Base-by-base conservation (phyloP, 2,113 vertebrate species). In the Calyptommatus sinebrachiatus region DNA sequence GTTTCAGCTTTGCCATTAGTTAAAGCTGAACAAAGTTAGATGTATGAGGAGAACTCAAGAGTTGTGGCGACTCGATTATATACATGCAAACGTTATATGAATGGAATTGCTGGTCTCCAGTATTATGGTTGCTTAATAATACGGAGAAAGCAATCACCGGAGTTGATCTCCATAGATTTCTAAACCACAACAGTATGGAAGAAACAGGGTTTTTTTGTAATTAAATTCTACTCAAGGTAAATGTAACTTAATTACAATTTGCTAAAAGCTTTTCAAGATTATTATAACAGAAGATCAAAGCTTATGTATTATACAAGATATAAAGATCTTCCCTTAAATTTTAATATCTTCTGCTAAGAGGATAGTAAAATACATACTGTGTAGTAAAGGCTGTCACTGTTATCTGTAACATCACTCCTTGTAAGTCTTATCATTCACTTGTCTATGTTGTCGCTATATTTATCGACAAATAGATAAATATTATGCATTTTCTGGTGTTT, bases 1-100 rank as follows among this genome's bases (percentile, higher is more conserved):
- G 72, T 35, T 65, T 75, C 65, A 46, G 72, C 26, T 57, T 28
- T 75, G 41, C 63, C 5, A 35, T 75, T 81, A 81, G 71, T 74
- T 18, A 67, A 45, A 69, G 72, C n/a, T 75, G 66, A 65, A 61
- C 57, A 69, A 76, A 81, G 65, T 75, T 50, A 75, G 53, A 62
- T 46, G 31, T 46, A 69, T 69, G 72, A 46, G 50, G 69, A 35
- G 31, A 45, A 26, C 20, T 73, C 76, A n/a, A 22, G 50, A 75
- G 69, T 75, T 65, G 61, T 60, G 65, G 20, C 46, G 72, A 45
- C 71, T 45, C 63, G 73, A 22, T 57, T 16, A 9, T 50, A 31
- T 31, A 72, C 50, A 76, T 73, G 12, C 48, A 50, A 10, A 61
- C 60, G 26, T 41, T 41, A 41, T 41, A 41, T 5, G 35, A 41